Evolutionary conservation across 1,140 invertebrate species (phyloP), one percentile per base, ranked within the genome.

Genomic region (Paracyclopina nana): DNA sequence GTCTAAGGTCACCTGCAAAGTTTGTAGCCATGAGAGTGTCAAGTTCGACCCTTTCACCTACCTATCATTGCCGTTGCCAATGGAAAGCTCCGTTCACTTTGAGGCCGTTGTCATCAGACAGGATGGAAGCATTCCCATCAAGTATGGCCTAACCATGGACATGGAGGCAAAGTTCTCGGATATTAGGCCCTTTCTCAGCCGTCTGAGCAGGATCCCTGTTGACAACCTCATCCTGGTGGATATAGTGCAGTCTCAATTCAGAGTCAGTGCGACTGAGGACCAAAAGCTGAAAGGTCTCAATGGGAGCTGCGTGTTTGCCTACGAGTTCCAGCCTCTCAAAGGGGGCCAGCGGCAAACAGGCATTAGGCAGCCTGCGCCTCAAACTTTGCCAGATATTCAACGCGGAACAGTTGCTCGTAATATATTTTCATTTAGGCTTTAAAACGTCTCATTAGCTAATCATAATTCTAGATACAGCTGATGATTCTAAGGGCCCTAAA

Each of bases 31-130:
- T 57, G 75, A 80, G 57, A 83, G 80, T 53, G 81, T 85, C 26
- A 72, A 81, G 25, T 90, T 88, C 65, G 84, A 88, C 68, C 78
- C 83, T 2, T 88, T 86, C 67, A 86, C 80, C 61, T 77, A 83
- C 65, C 70, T 88, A 16, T 84, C 81, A 57, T 65, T 90, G 55
- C 83, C 83, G 42, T 66, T 88, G 53, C 83, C 84, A 3, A 77
- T 85, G 64, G 80, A 84, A 63, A 76, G 73, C 59, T 78, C 71
- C 56, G 70, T 76, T 20, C 72, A 80, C 55, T 66, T 78, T 55
- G 79, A 84, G 65, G 72, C 83, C 34, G 65, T 76, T 56, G 76
- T 48, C 12, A 46, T 56, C 11, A n/a, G 26, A n/a, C 26, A 54
- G 50, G 78, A 84, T 62, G 82, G 82, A 1, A 76, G 76, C 11